Evolutionary conservation across 2,888 invertebrate genomes (phyloP).

Genomic region (Dorcus hopei): DNA sequence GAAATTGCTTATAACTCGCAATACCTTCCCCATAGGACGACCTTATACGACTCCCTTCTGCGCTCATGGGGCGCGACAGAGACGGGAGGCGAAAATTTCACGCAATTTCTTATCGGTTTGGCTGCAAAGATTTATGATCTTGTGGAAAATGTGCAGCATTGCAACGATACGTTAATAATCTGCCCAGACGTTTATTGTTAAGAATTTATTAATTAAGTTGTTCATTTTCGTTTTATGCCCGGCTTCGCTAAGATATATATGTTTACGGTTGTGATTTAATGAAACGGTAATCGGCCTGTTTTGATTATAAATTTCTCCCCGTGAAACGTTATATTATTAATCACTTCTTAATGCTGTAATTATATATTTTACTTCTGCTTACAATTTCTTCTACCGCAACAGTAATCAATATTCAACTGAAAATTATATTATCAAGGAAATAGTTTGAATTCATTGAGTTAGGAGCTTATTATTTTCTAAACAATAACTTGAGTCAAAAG

Average conservation of each 20-base stretch:
- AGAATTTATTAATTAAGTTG: slow-evolving; percentile 32
- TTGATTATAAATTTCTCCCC: slow-evolving; percentile 5
- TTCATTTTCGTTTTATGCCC: slow-evolving; percentile 10
- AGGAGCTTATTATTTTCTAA: no score
- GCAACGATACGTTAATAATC: slow-evolving; percentile 33
- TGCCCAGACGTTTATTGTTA: slow-evolving; percentile 29
- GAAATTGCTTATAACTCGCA: slow-evolving; percentile 37
- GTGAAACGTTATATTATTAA: background rate
- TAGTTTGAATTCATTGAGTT: no score
- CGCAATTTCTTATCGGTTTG: slow-evolving; percentile 27
- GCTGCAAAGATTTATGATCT: slow-evolving; percentile 28
- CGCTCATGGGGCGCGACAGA: slow-evolving; percentile 15
- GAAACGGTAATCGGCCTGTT: slow-evolving; percentile 12
- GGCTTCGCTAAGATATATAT: slow-evolving; percentile 5
- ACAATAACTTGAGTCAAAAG: no score
- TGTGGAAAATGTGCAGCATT: slow-evolving; percentile 29
- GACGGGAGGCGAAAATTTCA: slow-evolving; percentile 24
- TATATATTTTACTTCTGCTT: no score
- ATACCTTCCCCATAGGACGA: slow-evolving; percentile 21
- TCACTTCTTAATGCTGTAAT: background rate
- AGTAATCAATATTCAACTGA: no score
- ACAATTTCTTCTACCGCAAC: no score
- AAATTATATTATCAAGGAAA: no score
- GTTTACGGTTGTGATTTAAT: slow-evolving; percentile 12
- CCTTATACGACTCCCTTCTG: slow-evolving; percentile 2